Conservation (phyloP, 2,797 vertebrate genomes). For the Anguilla megastoma region DNA sequence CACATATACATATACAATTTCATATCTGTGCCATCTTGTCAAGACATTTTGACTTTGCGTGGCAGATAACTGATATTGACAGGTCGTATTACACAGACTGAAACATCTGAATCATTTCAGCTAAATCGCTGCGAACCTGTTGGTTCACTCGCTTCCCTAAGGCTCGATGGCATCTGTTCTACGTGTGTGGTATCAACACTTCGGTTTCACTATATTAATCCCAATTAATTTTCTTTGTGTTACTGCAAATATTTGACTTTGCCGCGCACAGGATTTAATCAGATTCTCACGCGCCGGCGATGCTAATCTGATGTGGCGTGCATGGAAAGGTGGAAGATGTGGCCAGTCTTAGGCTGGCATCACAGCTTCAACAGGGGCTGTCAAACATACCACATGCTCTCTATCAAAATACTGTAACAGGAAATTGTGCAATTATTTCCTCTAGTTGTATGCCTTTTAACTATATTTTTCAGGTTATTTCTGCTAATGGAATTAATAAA, state of each 20-base stretch:
- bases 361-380: background rate
- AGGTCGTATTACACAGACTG: slow-evolving; percentile 63
- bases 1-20: background rate
- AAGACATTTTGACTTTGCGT: slow-evolving; percentile 47
- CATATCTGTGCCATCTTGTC: slow-evolving; percentile 40
- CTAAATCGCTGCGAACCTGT: slow-evolving; percentile 67
- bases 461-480: background rate
- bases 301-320: slow-evolving; percentile 24
- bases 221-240: slow-evolving; percentile 69
- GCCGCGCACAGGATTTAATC: slow-evolving; percentile 58
- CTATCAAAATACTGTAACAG: background rate
- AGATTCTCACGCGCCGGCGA: slow-evolving; percentile 44
- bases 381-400: background rate
- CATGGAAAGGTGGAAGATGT: slow-evolving; percentile 6
- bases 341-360: background rate
- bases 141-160: slow-evolving; percentile 67
- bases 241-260: slow-evolving; percentile 68
- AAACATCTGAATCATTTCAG: slow-evolving; percentile 69
- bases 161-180: slow-evolving; percentile 73
- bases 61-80: slow-evolving; percentile 57
- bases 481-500: slow-evolving; percentile 37
- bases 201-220: slow-evolving; percentile 66
- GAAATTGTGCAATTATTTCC: background rate
- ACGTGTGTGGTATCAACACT: slow-evolving; percentile 63
- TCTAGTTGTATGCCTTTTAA: background rate